phyloP scores from a whole-genome alignment of 2,113 vertebrate species.

The Lycaon pictus region DNA sequence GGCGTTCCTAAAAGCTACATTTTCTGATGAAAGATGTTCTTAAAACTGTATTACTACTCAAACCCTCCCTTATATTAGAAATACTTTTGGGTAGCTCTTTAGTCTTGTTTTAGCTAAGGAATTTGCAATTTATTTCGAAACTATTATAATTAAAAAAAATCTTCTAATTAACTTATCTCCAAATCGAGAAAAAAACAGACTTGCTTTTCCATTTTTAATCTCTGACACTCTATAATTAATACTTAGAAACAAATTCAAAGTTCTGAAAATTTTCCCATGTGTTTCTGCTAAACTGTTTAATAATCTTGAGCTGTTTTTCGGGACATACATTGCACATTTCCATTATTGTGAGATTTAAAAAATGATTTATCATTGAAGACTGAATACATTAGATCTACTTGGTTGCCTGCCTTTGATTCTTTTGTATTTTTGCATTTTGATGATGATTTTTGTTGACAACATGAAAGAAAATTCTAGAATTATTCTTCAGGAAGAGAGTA shows the following conservation, averaged over 20 bases:
- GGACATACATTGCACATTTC: not conserved
- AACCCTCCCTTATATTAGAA: not conserved
- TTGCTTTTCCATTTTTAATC: slow-evolving; percentile 40
- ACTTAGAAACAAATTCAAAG: slow-evolving; percentile 47
- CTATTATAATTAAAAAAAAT: slow-evolving; percentile 24
- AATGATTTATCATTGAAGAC: slow-evolving; percentile 47
- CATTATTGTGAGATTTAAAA: slow-evolving; percentile 30
- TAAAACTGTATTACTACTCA: not conserved
- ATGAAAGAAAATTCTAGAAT: slow-evolving; percentile 68
- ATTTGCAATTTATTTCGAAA: slow-evolving; percentile 55
- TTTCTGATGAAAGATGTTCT: not conserved
- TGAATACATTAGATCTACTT: slow-evolving; percentile 4
- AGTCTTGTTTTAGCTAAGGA: not conserved
- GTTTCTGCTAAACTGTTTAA: not conserved
- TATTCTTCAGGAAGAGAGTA: slow-evolving; percentile 47
- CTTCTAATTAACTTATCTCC: slow-evolving; percentile 6
- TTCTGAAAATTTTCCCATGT: not conserved
- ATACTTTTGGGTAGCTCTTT: not conserved
- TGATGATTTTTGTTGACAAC: slow-evolving; percentile 67
- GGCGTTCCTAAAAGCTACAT: not conserved
- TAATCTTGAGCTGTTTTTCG: slow-evolving; percentile 20
- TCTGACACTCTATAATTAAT: not conserved
- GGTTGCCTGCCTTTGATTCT: slow-evolving; percentile 55
- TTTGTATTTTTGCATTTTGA: slow-evolving; percentile 68
- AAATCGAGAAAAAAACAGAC: not conserved